A percentile compares a stretch with the other conserved stretches of the same genome.
phyloP scores from a whole-genome alignment of 2,113 vertebrate genomes.

The Callipepla squamata region DNA sequence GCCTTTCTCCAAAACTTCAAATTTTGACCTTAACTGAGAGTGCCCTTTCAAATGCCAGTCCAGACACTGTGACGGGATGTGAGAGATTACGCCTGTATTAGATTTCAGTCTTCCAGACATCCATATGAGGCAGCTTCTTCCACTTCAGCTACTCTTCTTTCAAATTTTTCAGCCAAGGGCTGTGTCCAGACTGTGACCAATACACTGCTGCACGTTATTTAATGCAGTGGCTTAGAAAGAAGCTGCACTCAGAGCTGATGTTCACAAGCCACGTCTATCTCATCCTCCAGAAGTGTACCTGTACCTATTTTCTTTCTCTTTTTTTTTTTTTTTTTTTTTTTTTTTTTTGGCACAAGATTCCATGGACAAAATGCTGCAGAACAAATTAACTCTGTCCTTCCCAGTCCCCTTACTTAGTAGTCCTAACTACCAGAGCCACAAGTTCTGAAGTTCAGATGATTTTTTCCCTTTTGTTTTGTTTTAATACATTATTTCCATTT shows the following conservation, averaged over 20 bases:
- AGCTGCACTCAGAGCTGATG: not conserved
- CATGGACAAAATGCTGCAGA: not conserved
- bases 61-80: not conserved
- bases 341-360: not conserved
- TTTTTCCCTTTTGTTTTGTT: not conserved
- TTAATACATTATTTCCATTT: not conserved
- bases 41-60: not conserved
- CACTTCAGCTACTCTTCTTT: conserved; percentile 1
- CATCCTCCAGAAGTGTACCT: not conserved
- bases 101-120: conserved; percentile 25
- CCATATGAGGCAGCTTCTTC: conserved; percentile 3
- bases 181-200: conserved; percentile 46
- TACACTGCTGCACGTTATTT: not conserved
- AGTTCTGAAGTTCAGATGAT: not conserved
- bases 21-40: not conserved
- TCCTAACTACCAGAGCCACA: not conserved
- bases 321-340: not conserved
- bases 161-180: not conserved
- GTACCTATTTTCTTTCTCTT: not conserved
- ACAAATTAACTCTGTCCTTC: not conserved
- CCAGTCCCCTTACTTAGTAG: not conserved
- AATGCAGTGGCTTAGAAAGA: not conserved
- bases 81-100: conserved; percentile 30
- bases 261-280: not conserved
- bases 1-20: not conserved